Percentiles rank a stretch among this genome's conserved stretches.
Conservation (phyloP, 2,888 invertebrate species). For the Harpagoxenus sublaevis region DNA sequence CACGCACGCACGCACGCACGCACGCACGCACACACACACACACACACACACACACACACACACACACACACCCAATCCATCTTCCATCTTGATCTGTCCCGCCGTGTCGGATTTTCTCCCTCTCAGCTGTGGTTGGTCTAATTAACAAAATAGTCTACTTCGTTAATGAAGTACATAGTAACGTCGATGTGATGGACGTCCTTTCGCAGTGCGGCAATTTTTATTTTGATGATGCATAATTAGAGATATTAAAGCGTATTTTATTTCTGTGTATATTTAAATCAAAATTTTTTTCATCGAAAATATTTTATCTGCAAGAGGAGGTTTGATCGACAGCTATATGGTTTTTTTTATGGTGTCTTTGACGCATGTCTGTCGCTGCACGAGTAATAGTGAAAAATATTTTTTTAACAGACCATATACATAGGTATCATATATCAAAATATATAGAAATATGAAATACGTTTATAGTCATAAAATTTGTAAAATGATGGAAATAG, state of each 20-base stretch:
- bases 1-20: too few relatives aligned
- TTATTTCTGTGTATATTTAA: background rate
- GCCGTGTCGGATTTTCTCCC: background rate
- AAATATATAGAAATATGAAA: constrained; percentile 26
- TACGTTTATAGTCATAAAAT: background rate
- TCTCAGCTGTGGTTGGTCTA: background rate
- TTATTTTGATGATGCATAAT: background rate
- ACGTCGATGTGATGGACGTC: background rate
- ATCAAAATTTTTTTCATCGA: background rate
- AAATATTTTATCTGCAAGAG: background rate
- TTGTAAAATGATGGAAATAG: background rate
- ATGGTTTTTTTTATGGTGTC: constrained; percentile 6
- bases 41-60: background rate
- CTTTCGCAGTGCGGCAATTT: background rate
- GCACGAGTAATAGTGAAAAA: constrained; percentile 15
- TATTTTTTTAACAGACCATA: constrained; percentile 3
- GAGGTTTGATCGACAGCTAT: constrained; percentile 18
- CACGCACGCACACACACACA: too few relatives aligned
- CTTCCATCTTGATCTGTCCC: constrained; percentile 4
- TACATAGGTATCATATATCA: background rate
- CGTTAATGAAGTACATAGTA: constrained; percentile 2
- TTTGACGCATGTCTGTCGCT: background rate
- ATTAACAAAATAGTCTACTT: constrained; percentile 26
- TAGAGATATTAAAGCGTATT: constrained; percentile 2
- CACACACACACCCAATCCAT: too few relatives aligned